These are phyloP conservation scores for Eonycteris spelaea DNA, from an alignment of 2,113 vertebrate species.

Conservation along the genomic window DNA sequence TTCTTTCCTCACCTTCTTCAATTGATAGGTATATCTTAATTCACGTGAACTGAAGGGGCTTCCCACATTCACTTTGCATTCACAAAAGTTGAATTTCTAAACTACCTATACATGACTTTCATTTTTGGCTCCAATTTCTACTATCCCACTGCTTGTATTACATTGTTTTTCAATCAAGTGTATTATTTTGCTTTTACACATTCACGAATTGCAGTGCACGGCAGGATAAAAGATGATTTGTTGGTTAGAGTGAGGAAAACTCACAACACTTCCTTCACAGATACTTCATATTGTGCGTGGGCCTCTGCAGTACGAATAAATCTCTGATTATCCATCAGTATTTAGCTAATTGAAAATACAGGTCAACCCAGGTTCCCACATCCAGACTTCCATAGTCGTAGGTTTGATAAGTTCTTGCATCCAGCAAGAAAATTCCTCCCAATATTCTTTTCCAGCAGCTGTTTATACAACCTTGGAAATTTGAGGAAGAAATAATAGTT, in stretches of 20 bases:
- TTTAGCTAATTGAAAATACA: background rate
- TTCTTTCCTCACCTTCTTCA: background rate
- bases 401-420: background rate
- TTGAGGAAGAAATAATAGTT: background rate
- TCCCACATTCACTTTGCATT: background rate
- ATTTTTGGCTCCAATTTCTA: background rate
- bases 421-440: background rate
- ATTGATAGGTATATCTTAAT: too few species aligned
- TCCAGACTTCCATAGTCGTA: background rate
- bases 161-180: background rate
- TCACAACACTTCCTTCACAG: background rate
- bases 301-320: background rate
- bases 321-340: background rate
- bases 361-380: background rate
- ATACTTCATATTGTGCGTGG: background rate
- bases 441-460: background rate
- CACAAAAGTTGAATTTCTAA: background rate
- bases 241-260: background rate
- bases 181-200: background rate
- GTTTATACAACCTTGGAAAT: background rate
- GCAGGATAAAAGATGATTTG: background rate
- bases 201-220: background rate
- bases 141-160: background rate
- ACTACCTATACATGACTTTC: background rate
- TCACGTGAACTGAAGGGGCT: background rate